These are phyloP conservation scores for Alviniconcha strummeri DNA, from an alignment of 2,888 invertebrate species.

Conservation along the genomic window DNA sequence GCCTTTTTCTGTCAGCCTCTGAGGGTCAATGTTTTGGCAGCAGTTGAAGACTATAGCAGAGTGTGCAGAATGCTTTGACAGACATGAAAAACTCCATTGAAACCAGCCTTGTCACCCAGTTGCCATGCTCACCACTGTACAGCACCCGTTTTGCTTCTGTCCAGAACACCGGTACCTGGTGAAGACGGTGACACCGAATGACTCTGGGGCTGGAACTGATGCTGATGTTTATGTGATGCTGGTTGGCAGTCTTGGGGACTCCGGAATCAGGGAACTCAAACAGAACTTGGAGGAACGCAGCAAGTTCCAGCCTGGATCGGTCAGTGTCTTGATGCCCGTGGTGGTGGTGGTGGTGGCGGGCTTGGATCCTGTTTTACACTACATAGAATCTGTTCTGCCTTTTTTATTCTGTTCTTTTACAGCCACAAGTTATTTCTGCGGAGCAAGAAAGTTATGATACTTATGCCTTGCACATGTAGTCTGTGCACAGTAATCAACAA, in stretches of 20 bases:
- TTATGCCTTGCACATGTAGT: too few species aligned
- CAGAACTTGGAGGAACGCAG: constrained; percentile 52
- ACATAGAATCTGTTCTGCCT: background rate
- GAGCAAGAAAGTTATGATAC: too few species aligned
- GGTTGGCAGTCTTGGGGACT: constrained; percentile 61
- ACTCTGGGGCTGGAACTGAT: constrained; percentile 59
- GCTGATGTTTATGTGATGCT: constrained; percentile 60
- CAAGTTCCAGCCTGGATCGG: constrained; percentile 63
- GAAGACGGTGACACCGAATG: constrained; percentile 57
- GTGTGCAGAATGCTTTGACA: too few species aligned
- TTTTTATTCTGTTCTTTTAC: too few species aligned
- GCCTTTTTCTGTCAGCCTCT: too few species aligned
- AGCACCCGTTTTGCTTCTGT: constrained; percentile 13
- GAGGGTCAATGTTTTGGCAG: too few species aligned
- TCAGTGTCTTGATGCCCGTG: constrained; percentile 33
- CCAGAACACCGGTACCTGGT: constrained; percentile 62
- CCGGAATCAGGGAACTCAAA: constrained; percentile 59
- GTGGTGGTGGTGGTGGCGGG: background rate
- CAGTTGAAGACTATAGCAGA: too few species aligned
- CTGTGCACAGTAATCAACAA: too few species aligned
- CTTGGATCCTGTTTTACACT: background rate
- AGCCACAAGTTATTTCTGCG: too few species aligned
- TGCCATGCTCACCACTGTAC: too few species aligned
- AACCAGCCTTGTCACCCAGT: too few species aligned
- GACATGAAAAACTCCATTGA: too few species aligned